Evolutionary conservation across 2,797 vertebrate genomes (phyloP).

Genomic region (Emys orbicularis): DNA sequence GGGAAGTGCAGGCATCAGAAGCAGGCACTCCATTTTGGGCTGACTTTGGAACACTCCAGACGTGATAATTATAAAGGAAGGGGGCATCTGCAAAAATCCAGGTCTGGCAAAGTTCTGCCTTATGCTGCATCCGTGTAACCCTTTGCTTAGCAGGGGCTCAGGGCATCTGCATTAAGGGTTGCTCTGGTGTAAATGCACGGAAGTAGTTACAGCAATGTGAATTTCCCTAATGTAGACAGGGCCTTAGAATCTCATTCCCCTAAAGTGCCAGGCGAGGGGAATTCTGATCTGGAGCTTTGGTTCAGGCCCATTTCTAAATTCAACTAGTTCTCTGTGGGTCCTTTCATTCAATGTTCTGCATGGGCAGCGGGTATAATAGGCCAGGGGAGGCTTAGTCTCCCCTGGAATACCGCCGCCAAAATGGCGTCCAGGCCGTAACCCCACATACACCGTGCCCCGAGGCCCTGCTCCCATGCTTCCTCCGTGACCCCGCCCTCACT

Average conservation of each 20-base stretch:
- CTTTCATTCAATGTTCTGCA: not conserved
- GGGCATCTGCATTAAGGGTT: not conserved
- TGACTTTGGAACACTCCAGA: not conserved
- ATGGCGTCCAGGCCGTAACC: too few species aligned
- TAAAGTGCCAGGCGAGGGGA: not conserved
- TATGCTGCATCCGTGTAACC: not conserved
- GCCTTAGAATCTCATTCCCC: not conserved
- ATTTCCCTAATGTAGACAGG: not conserved
- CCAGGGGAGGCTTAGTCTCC: too few species aligned
- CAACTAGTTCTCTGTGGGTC: not conserved
- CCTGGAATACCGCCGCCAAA: too few species aligned
- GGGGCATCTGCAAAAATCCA: not conserved
- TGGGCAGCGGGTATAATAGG: too few species aligned
- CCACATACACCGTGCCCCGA: fast-evolving
- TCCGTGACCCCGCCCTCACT: too few species aligned
- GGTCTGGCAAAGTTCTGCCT: not conserved
- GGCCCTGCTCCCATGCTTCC: too few species aligned
- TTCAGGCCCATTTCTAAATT: not conserved
- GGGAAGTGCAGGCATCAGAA: not conserved
- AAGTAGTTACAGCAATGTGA: not conserved
- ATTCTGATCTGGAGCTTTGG: not conserved
- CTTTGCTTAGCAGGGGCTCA: not conserved
- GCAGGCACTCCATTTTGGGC: not conserved
- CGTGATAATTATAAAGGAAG: not conserved
- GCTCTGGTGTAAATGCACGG: not conserved